Base-by-base conservation (phyloP, 2,888 invertebrate species). In the Sminthurides aquaticus region DNA sequence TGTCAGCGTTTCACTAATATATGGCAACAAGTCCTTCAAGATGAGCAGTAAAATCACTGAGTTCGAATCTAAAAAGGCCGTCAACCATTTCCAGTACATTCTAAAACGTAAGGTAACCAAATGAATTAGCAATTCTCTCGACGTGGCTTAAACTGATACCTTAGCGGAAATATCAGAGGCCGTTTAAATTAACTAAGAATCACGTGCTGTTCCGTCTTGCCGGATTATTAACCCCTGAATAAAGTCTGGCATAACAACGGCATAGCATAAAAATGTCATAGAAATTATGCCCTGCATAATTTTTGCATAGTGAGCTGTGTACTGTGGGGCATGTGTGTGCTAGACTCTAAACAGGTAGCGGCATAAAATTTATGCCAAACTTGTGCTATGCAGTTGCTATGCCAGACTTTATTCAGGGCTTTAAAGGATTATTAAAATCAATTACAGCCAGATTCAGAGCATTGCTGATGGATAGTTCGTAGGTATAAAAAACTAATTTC, bases 1-100 rank as follows among this genome's bases (percentile, higher is more conserved):
- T 94, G 77, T 97, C 96, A 11, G 93, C 92, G 80, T 91, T 92
- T 15, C 97, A 81, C 77, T 94, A 91, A 79, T 96, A 97, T 66
- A 96, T 93, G 20, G 92, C 89, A 24, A 90, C 88, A 24, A 94
- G 83, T 0, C 93, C 84, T 79, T 95, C 92, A n/a, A 97, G 79
- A 78, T 97, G 96, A 5, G 88, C 86, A 1, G 92, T 90, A 77
- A 97, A 94, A 79, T 94, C 94, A 1, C 87, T 84, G 79, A 95
- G 95, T 79, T 96, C 92, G 2, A 93, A 90, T 22, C 86, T 82
- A 57, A 89, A 87, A 65, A 91, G 83, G 77, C 90, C 90, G 69
- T 87, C 85, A 1, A 91, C 91, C 62, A 96, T 80, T 77, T 95
- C 95, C 75, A 88, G 89, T 79, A 92, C 93, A 76, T 91, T 91